Percentiles rank a stretch among this genome's conserved stretches.
Evolutionary conservation across 2,888 invertebrate genomes (phyloP).

Genomic region (Pediacus dermestoides): DNA sequence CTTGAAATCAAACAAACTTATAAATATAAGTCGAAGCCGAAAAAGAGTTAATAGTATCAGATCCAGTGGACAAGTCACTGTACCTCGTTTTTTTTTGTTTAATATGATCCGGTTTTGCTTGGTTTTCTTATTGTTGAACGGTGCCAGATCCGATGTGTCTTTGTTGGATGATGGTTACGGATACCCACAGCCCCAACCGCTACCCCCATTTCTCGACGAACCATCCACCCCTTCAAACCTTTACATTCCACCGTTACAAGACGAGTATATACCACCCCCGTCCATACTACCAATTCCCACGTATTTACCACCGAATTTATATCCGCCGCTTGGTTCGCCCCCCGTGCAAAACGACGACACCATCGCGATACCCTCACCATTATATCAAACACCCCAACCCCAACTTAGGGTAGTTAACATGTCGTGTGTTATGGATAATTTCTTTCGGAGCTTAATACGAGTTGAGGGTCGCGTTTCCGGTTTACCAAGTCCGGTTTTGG

Average conservation of each 20-base stretch:
- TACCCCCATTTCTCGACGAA: slow-evolving; percentile 34
- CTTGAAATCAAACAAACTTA: slow-evolving; percentile 17
- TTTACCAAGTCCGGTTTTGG: slow-evolving; percentile 27
- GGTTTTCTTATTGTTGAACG: no score
- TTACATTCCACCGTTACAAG: slow-evolving; percentile 33
- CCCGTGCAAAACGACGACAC: slow-evolving; percentile 29
- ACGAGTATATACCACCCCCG: slow-evolving; percentile 20
- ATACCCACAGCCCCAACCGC: slow-evolving; percentile 37
- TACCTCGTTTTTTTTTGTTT: no score
- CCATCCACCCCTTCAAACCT: slow-evolving; percentile 26
- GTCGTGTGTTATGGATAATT: slow-evolving; percentile 42
- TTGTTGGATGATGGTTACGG: slow-evolving; percentile 27
- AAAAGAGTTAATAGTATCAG: no score
- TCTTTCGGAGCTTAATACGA: slow-evolving; percentile 42
- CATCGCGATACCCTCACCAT: slow-evolving; percentile 28
- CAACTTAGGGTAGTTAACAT: slow-evolving; percentile 41
- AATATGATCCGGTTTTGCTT: no score
- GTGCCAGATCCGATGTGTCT: no score
- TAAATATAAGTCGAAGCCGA: slow-evolving; percentile 18
- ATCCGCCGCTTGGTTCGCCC: slow-evolving; percentile 27
- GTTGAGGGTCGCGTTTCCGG: slow-evolving; percentile 10
- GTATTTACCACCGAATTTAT: slow-evolving; percentile 31
- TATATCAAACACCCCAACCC: slow-evolving; percentile 24
- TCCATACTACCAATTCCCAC: slow-evolving; percentile 20
- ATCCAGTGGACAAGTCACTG: no score